Evolutionary conservation across 1,140 invertebrate genomes (phyloP).

Genomic region (Drosophila fuyamai): DNA sequence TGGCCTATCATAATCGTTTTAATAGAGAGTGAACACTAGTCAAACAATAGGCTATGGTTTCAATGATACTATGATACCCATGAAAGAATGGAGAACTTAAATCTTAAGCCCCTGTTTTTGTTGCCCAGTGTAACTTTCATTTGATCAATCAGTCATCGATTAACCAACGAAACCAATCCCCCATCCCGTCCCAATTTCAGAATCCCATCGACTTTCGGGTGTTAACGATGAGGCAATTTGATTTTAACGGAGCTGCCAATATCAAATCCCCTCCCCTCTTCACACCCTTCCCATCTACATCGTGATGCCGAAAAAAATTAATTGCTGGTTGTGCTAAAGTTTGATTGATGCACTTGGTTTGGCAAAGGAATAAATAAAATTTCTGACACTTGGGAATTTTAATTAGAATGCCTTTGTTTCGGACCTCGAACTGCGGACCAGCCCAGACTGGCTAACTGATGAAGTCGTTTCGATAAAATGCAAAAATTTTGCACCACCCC

Average conservation of each 20-base stretch:
- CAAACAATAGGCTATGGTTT: slow-evolving; percentile 23
- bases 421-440: slow-evolving; percentile 5
- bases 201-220: slow-evolving; percentile 56
- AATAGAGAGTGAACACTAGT: slow-evolving; percentile 25
- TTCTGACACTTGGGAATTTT: slow-evolving; percentile 65
- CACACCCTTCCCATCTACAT: neutral
- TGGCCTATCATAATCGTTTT: slow-evolving; percentile 50
- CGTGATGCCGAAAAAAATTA: slow-evolving; percentile 30
- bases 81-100: neutral
- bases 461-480: slow-evolving; percentile 55
- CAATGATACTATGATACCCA: neutral
- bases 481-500: slow-evolving; percentile 27
- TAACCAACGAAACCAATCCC: slow-evolving; percentile 26
- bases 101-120: neutral
- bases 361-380: slow-evolving; percentile 53
- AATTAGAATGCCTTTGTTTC: slow-evolving; percentile 74
- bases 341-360: slow-evolving; percentile 66
- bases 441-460: slow-evolving; percentile 34
- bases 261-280: slow-evolving; percentile 8
- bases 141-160: slow-evolving; percentile 63
- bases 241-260: slow-evolving; percentile 34
- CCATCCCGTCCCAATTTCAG: slow-evolving; percentile 28
- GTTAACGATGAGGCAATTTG: slow-evolving; percentile 58
- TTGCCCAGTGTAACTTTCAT: slow-evolving; percentile 22
- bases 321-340: slow-evolving; percentile 62